Conservation (phyloP, 2,113 vertebrate genomes). For the Callospermophilus lateralis region DNA sequence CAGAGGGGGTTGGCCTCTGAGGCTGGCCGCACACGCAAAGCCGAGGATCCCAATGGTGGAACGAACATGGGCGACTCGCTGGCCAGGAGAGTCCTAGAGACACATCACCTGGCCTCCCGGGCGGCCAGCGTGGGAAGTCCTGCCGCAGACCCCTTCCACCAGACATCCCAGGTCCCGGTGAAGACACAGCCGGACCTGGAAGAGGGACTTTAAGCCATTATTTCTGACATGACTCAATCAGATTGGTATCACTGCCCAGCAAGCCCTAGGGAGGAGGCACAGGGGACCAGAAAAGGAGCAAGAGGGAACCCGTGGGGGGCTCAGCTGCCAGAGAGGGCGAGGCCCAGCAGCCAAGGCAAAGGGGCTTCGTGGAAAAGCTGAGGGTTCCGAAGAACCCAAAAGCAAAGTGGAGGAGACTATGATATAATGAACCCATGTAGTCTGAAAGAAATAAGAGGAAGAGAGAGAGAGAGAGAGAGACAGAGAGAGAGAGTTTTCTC, state of each 20-base stretch:
- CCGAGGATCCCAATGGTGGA: too few relatives aligned
- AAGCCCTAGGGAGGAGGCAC: background rate
- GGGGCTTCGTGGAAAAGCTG: background rate
- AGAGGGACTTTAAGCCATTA: background rate
- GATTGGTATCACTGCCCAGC: too few relatives aligned
- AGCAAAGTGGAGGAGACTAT: background rate
- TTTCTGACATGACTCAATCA: background rate
- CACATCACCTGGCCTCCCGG: background rate
- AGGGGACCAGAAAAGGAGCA: too few relatives aligned
- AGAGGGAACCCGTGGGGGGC: too few relatives aligned
- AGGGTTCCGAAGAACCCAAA: background rate
- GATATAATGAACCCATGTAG: background rate
- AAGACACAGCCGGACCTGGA: background rate
- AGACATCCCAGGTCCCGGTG: background rate
- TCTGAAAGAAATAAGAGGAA: background rate
- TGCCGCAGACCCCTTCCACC: background rate
- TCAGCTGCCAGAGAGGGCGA: rapidly evolving
- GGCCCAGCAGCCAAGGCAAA: background rate
- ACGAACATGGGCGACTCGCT: too few relatives aligned
- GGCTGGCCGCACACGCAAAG: rapidly evolving
- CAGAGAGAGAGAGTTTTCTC: too few relatives aligned
- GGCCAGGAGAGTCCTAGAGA: background rate
- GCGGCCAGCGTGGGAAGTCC: too few relatives aligned
- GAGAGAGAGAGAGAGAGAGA: too few relatives aligned
- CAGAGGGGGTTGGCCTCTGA: rapidly evolving